These are phyloP conservation scores for Yasuhikotakia modesta DNA, from an alignment of 2,797 vertebrate genomes.

Conservation along the genomic window DNA sequence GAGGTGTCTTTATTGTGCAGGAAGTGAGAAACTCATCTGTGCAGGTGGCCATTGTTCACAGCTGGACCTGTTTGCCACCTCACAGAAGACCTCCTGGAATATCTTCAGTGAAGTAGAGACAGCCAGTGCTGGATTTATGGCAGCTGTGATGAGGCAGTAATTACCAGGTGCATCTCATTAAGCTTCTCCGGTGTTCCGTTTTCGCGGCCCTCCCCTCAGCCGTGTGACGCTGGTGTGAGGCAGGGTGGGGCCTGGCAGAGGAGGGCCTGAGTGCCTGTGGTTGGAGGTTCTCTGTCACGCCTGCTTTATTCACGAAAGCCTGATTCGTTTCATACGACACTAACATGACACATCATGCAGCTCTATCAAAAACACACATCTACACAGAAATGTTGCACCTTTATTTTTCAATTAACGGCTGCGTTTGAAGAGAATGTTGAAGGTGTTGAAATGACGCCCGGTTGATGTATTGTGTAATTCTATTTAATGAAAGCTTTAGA, in stretches of 20 bases:
- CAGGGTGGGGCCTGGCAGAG: neutral
- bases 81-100: neutral
- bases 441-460: slow-evolving; percentile 7
- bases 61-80: slow-evolving; percentile 1
- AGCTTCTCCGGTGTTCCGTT: neutral
- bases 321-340: slow-evolving; percentile 36
- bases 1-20: neutral
- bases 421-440: slow-evolving; percentile 29
- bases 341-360: slow-evolving; percentile 26
- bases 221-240: neutral
- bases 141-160: slow-evolving; percentile 7
- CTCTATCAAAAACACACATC: slow-evolving; percentile 27
- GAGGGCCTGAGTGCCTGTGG: neutral
- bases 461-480: slow-evolving; percentile 55
- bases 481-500: slow-evolving; percentile 63
- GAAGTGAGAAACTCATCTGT: neutral
- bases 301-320: slow-evolving; percentile 24
- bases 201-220: slow-evolving; percentile 19
- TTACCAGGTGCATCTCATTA: slow-evolving; percentile 28
- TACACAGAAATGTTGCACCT: neutral
- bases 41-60: neutral
- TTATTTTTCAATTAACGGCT: slow-evolving; percentile 36
- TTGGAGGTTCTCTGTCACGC: slow-evolving; percentile 10
- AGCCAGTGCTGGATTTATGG: slow-evolving; percentile 11
- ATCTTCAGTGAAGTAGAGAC: neutral